phyloP scores from a whole-genome alignment of 2,888 invertebrate species.

The Osmoderma eremita region DNA sequence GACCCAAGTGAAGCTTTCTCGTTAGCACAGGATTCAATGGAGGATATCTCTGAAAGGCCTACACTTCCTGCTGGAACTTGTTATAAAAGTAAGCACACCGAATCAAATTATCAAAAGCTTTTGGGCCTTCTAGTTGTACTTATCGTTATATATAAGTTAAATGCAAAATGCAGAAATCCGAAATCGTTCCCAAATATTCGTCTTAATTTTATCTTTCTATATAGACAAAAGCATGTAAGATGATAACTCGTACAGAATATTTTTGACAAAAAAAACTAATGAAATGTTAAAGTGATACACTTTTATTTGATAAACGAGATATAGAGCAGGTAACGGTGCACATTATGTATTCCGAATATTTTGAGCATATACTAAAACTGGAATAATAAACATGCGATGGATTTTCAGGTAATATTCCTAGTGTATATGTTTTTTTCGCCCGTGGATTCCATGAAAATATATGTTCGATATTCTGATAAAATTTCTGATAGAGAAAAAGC shows the following conservation, averaged over 20 bases:
- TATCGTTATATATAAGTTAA: too few relatives aligned
- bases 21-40: too few relatives aligned
- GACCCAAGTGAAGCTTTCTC: too few relatives aligned
- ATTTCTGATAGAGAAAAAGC: neutral
- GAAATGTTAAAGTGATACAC: neutral
- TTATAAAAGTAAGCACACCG: too few relatives aligned
- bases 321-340: slow-evolving; percentile 2
- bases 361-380: neutral
- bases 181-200: too few relatives aligned
- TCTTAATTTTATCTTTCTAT: too few relatives aligned
- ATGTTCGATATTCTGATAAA: neutral
- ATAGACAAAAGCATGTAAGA: too few relatives aligned
- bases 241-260: neutral
- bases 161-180: too few relatives aligned
- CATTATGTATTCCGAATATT: neutral
- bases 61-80: too few relatives aligned
- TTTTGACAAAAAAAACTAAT: slow-evolving; percentile 1
- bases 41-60: too few relatives aligned
- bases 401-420: neutral
- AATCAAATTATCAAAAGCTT: too few relatives aligned
- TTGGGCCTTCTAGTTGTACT: too few relatives aligned
- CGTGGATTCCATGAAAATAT: neutral
- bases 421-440: neutral
- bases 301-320: slow-evolving; percentile 8
- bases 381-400: slow-evolving; percentile 14